These are phyloP conservation scores for Calameuta pallipes DNA, from an alignment of 2,888 invertebrate species.

Conservation along the genomic window DNA sequence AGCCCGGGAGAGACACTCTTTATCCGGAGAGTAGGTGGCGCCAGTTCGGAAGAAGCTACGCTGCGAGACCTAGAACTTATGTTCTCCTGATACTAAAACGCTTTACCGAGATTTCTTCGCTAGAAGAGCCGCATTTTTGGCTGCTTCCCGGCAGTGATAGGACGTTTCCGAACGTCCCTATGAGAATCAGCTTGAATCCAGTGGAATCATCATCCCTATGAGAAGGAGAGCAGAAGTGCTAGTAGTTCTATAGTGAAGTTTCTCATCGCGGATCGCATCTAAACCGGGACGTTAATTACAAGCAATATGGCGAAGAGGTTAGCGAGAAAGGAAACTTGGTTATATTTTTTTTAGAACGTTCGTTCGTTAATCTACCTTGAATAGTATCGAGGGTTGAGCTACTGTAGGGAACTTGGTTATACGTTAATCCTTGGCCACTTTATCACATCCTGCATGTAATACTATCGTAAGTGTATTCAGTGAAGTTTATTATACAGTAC, in stretches of 20 bases:
- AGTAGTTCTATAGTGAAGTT: neutral
- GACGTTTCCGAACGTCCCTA: neutral
- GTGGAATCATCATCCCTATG: neutral
- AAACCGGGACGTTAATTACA: neutral
- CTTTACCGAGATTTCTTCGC: conserved; percentile 32
- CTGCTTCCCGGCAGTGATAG: neutral
- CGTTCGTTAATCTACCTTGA: neutral
- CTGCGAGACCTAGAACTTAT: conserved; percentile 11
- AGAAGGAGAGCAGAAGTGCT: neutral
- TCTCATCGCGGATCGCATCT: neutral
- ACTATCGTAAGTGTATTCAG: neutral
- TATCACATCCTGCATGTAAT: neutral
- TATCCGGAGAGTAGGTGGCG: neutral
- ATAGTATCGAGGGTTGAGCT: neutral
- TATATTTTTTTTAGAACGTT: neutral
- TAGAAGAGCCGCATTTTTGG: conserved; percentile 22
- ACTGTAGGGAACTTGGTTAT: neutral
- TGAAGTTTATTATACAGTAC: neutral
- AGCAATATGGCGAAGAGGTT: neutral
- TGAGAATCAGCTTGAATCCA: neutral
- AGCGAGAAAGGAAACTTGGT: neutral
- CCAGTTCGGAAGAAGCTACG: neutral
- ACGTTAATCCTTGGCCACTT: neutral
- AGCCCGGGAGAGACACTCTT: neutral
- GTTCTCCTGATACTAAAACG: conserved; percentile 30